These are phyloP conservation scores for Chaetura pelagica DNA, from an alignment of 2,113 vertebrate genomes.

Conservation along the genomic window DNA sequence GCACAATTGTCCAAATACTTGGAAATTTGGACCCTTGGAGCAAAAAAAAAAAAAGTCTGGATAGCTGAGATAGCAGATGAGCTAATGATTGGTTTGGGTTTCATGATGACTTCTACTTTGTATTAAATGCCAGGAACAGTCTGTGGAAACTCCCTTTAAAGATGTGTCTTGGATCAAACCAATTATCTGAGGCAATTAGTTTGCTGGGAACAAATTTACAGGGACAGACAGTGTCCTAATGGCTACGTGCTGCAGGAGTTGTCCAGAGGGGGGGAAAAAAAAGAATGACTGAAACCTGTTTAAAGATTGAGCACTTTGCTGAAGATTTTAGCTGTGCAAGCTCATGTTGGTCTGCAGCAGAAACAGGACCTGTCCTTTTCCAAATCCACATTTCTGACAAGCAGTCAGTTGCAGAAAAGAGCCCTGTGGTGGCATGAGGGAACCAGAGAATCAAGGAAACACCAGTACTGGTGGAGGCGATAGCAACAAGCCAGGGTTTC, in stretches of 20 bases:
- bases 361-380: not conserved
- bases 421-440: too few relatives aligned
- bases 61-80: conserved; percentile 8
- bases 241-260: not conserved
- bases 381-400: not conserved
- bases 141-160: conserved; percentile 5
- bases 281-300: not conserved
- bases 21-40: not conserved
- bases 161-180: conserved; percentile 11
- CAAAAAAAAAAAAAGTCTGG: not conserved
- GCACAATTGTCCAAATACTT: not conserved
- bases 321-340: not conserved
- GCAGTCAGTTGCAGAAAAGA: not conserved
- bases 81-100: not conserved
- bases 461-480: not conserved
- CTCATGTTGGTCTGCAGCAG: not conserved
- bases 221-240: not conserved
- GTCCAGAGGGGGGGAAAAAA: not conserved
- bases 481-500: not conserved
- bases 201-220: not conserved
- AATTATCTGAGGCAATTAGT: not conserved
- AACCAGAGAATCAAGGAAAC: not conserved
- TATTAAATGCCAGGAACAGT: not conserved
- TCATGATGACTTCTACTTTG: not conserved
- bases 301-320: not conserved